Percentiles rank a stretch among this genome's conserved stretches.
These are phyloP conservation scores for Hippocampus abdominalis DNA, from an alignment of 2,113 vertebrate genomes.

Conservation along the genomic window DNA sequence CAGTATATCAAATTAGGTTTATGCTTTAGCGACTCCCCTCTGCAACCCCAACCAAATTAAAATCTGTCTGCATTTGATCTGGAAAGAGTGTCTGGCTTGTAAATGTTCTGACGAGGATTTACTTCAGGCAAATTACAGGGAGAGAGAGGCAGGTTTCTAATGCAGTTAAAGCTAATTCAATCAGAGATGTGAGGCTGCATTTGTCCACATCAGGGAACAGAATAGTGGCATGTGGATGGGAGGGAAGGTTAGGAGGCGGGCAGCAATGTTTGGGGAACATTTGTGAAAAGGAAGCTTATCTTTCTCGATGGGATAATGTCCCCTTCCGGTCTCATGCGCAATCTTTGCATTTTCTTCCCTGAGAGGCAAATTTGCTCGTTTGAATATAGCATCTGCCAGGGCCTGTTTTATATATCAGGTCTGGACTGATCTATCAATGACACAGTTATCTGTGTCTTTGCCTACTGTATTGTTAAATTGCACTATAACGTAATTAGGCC, in stretches of 20 bases:
- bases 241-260: constrained; percentile 19
- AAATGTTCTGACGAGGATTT: constrained; percentile 57
- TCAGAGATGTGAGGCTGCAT: constrained; percentile 66
- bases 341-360: constrained; percentile 26
- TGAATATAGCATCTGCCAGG: constrained; percentile 65
- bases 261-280: constrained; percentile 34
- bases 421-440: constrained; percentile 75
- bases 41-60: constrained; percentile 17
- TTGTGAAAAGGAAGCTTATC: constrained; percentile 37
- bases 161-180: constrained; percentile 75
- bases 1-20: constrained; percentile 1
- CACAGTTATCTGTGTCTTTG: constrained; percentile 67
- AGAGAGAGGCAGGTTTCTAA: constrained; percentile 68
- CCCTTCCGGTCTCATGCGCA: constrained; percentile 20
- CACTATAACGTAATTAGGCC: constrained; percentile 79
- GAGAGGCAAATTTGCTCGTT: constrained; percentile 29
- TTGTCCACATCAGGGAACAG: constrained; percentile 54
- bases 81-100: constrained; percentile 43
- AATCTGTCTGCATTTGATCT: constrained; percentile 38
- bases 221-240: constrained; percentile 11
- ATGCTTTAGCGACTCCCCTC: not conserved
- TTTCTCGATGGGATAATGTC: constrained; percentile 16
- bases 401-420: constrained; percentile 71
- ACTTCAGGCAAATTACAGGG: constrained; percentile 58
- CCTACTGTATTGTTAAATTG: constrained; percentile 77